A percentile compares a stretch with the other conserved stretches of the same genome.
Evolutionary conservation across 2,888 invertebrate species (phyloP).

Genomic region (Ormyrus thymus): DNA sequence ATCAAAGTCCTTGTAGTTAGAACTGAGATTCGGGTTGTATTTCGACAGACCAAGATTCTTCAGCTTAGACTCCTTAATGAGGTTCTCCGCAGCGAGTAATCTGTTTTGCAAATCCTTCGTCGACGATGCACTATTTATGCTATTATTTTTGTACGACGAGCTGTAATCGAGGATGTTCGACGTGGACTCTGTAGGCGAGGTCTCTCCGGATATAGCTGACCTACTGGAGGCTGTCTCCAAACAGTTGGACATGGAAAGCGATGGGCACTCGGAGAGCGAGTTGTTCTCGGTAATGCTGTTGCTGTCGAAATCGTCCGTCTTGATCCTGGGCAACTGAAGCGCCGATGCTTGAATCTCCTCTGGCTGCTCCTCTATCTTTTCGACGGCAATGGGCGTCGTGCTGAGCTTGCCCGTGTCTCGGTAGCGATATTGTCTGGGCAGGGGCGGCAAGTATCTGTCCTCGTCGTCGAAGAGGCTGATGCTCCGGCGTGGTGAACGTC

Average conservation of each 20-base stretch:
- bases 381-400: slow-evolving; percentile 61
- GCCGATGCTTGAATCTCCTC: slow-evolving; percentile 61
- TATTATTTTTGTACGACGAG: slow-evolving; percentile 58
- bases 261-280: slow-evolving; percentile 59
- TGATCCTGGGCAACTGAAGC: not conserved
- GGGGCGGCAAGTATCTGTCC: slow-evolving; percentile 60
- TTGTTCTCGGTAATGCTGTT: slow-evolving; percentile 18
- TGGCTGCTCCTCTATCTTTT: slow-evolving; percentile 69
- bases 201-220: slow-evolving; percentile 66
- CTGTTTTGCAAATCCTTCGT: slow-evolving; percentile 67
- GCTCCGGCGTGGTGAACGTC: slow-evolving; percentile 63
- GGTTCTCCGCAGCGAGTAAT: slow-evolving; percentile 70
- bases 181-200: slow-evolving; percentile 67
- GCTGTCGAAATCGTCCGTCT: too few relatives aligned
- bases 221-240: slow-evolving; percentile 57
- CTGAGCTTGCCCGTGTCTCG: slow-evolving; percentile 60
- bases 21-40: slow-evolving; percentile 64
- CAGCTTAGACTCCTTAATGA: slow-evolving; percentile 69
- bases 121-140: slow-evolving; percentile 19
- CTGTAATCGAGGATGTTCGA: slow-evolving; percentile 64
- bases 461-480: slow-evolving; percentile 70
- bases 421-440: slow-evolving; percentile 66
- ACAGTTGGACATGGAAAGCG: slow-evolving; percentile 29
- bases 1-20: slow-evolving; percentile 67
- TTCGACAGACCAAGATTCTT: slow-evolving; percentile 64